Evolutionary conservation across 2,797 vertebrate genomes (phyloP).

Genomic region (Lagorchestes hirsutus): DNA sequence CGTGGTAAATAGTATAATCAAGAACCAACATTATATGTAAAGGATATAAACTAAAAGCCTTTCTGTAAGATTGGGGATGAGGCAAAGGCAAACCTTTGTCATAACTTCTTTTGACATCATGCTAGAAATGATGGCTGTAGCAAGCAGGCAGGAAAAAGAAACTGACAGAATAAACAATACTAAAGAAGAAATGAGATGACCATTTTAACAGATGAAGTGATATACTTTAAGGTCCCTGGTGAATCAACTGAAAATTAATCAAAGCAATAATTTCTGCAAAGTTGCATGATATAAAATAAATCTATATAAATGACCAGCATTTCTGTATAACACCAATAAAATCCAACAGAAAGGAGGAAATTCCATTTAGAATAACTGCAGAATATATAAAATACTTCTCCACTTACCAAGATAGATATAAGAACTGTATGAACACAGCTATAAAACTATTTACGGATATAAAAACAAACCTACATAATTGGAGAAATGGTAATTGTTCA

Average conservation of each 20-base stretch:
- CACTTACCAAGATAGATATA: background rate
- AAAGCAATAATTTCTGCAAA: background rate
- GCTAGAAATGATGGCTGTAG: background rate
- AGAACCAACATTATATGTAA: background rate
- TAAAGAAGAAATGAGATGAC: background rate
- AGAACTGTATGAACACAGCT: background rate
- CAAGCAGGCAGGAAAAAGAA: background rate
- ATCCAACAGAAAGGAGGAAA: background rate
- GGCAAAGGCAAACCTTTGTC: background rate
- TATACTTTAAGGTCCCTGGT: background rate
- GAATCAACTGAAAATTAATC: background rate
- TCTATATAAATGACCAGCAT: background rate
- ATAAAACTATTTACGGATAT: background rate
- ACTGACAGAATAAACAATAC: background rate
- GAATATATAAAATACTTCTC: background rate
- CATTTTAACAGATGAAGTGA: background rate
- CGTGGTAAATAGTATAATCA: background rate
- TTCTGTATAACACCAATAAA: background rate
- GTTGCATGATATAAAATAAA: background rate
- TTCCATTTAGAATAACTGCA: background rate
- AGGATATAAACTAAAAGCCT: background rate
- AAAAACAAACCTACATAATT: background rate
- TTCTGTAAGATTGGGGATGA: background rate
- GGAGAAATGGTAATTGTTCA: background rate
- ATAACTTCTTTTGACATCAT: background rate